Evolutionary conservation across 2,797 vertebrate genomes (phyloP).

Genomic region (Anisognathus igniventris): DNA sequence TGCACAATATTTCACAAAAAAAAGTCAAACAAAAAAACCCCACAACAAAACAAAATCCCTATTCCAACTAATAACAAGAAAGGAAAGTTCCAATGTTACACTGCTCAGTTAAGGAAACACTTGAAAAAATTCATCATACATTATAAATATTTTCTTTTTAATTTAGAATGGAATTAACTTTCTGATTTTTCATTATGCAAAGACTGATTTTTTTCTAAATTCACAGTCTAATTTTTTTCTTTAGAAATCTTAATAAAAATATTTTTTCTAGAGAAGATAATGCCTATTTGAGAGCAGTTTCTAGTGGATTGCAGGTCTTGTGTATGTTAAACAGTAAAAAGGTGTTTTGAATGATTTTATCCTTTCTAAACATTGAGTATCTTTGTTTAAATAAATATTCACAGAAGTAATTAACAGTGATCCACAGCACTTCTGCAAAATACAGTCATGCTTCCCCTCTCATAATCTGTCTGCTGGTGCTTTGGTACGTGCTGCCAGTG

Average conservation of each 20-base stretch:
- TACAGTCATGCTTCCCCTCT: background rate
- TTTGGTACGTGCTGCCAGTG: background rate
- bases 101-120: background rate
- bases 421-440: background rate
- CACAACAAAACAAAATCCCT: too few species aligned
- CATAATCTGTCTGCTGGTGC: background rate
- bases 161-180: background rate
- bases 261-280: background rate
- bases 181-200: background rate
- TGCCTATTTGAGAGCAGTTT: background rate
- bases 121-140: background rate
- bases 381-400: background rate
- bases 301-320: background rate
- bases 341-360: background rate
- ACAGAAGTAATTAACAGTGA: background rate
- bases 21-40: accelerated
- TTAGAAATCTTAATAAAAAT: background rate
- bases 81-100: background rate
- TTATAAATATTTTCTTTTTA: background rate
- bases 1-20: background rate
- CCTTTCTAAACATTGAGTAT: background rate
- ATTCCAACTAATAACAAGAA: background rate
- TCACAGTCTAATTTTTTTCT: background rate
- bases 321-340: background rate
- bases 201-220: background rate